A percentile compares a stretch with the other conserved stretches of the same genome.
Conservation (phyloP, 2,113 vertebrate genomes). For the Vimba vimba region DNA sequence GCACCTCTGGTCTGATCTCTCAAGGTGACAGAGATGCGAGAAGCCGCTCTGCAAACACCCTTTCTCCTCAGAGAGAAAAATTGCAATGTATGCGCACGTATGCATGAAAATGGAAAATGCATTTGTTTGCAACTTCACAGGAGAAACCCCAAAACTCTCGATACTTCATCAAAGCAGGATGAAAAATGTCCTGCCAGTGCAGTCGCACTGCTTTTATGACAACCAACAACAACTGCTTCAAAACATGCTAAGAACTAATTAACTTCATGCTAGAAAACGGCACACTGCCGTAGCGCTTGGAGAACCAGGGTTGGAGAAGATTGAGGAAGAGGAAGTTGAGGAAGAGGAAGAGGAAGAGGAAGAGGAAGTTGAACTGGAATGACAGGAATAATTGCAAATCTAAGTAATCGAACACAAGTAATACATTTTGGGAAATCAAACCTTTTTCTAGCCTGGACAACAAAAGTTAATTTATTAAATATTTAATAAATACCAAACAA, state of each 20-base stretch:
- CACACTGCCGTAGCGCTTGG: background rate
- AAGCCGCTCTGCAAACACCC: conserved; percentile 31
- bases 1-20: conserved; percentile 45
- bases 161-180: conserved; percentile 36
- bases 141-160: conserved; percentile 32
- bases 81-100: background rate
- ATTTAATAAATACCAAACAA: no score
- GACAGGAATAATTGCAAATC: no score
- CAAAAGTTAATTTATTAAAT: no score
- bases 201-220: background rate
- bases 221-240: conserved; percentile 17
- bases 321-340: background rate
- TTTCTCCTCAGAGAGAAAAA: conserved; percentile 31
- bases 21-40: conserved; percentile 41
- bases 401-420: no score
- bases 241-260: conserved; percentile 31
- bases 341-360: no score
- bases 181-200: conserved; percentile 23
- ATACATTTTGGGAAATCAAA: no score
- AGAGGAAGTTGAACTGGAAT: background rate
- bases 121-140: conserved; percentile 29
- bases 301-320: background rate
- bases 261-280: background rate
- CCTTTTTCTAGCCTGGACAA: no score
- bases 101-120: conserved; percentile 14